Base-by-base conservation (phyloP, 2,797 vertebrate genomes). In the Enteromius thamalakanensis region DNA sequence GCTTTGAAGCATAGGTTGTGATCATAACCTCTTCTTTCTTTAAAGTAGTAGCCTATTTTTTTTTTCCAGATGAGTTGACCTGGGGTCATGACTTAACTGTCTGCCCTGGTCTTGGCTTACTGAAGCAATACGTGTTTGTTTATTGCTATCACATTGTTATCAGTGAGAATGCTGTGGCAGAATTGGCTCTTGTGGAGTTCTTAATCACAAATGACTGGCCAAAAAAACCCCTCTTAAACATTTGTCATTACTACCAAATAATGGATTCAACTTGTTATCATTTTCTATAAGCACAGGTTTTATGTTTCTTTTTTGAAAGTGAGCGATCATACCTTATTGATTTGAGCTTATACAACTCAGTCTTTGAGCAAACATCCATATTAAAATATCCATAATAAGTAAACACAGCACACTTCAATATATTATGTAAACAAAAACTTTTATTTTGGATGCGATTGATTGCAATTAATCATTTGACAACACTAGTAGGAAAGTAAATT, bases 51-150 rank as follows among this genome's bases (percentile, higher is more conserved):
- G 29, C 17, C 26, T 72, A 29, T 12, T 62, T 62, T 17, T 12
- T 32, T 37, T 37, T 37, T 1, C 45, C 51, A 32, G 2, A 2
- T 60, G 26, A 37, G 51, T 37, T 53, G 45, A 53, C 14, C 45
- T 58, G 15, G 17, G 47, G 55, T 55, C 49, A 58, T 45, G 23
- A 10, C 1, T 60, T 62, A 53, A 45, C 67, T 58, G 34, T 40
- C 65, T 69, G 65, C 21, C 37, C 11, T 71, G 1, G 0, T 75
- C 49, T n/a, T n/a, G 2, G 29, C 40, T 15, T 47, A 23, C 67
- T 47, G 69, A 64, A 65, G 29, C 42, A 74, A 51, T n/a, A 64
- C 49, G 29, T 81, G 45, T 75, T 74, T 65, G 70, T 51, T 81
- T 37, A 62, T n/a, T 40, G 21, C 14, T 49, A 64, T 74, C 29